Evolutionary conservation across 2,113 vertebrate genomes (phyloP), one percentile per base, ranked within the genome.

Genomic region (Clarias gariepinus): DNA sequence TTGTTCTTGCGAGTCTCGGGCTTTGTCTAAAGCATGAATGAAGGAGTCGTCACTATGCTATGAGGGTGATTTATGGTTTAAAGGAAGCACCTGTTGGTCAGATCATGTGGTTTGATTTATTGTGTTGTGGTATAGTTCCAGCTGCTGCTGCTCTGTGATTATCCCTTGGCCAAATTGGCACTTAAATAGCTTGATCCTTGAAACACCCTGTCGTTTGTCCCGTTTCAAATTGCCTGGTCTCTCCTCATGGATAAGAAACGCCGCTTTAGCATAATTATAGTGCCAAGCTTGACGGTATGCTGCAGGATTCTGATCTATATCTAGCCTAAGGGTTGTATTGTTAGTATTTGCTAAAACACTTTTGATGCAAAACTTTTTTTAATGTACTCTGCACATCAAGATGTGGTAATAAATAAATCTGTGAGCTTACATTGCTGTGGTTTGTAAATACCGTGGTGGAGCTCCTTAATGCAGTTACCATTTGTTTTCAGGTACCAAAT

Each of bases 71-170:
- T 25, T 23, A 36, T 36, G 78, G 60, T 64, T 79, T 74, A 52
- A 71, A 21, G 63, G 33, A 86, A 86, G 23, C 68, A 85, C 30
- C 21, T 74, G 41, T 85, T 82, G 2, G 61, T 3, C 82, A 36
- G 23, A 36, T 41, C 28, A 81, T 85, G 77, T 78, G 78, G 15
- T 55, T 15, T 85, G 58, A 85, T 21, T 33, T 21, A 7, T 76
- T 82, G 58, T 66, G 47, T 33, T 52, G 25, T 58, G 30, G 36
- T 74, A 21, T 4, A 21, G 23, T 66, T 80, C 33, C 55, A 87
- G 77, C 78, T 66, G 66, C 52, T n/a, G 52, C 55, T 36, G 11
- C 9, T 58, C 4, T 47, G 4, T 61, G 66, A 71, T 73, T 23
- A 23, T 28, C 18, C 74, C 2, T 16, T 57, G 4, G 15, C 18